phyloP scores from a whole-genome alignment of 1,140 invertebrate species.

The Anoplolepis gracilipes region DNA sequence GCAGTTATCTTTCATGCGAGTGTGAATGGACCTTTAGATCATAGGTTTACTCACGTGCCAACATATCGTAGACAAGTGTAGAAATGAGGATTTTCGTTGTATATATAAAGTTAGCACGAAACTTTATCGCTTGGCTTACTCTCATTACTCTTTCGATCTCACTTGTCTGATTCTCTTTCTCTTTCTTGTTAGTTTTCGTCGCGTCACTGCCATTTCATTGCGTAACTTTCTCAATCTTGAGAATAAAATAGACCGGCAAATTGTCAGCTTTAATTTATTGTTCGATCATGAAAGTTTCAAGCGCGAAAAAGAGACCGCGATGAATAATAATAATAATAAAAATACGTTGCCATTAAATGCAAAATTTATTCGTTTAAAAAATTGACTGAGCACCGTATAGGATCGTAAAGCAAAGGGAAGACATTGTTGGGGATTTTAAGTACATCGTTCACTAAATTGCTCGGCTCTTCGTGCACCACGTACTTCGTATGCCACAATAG shows the following conservation, averaged over 20 bases:
- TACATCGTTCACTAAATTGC: conserved; percentile 60
- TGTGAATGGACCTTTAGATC: conserved; percentile 58
- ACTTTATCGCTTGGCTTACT: conserved; percentile 47
- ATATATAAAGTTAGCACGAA: conserved; percentile 47
- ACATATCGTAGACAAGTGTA: conserved; percentile 37
- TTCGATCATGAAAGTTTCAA: background rate
- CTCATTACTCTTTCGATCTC: conserved; percentile 24
- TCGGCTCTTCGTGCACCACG: conserved; percentile 32
- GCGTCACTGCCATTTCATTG: background rate
- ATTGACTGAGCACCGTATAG: conserved; percentile 42
- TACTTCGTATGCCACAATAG: conserved; percentile 23
- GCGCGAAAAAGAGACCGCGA: background rate
- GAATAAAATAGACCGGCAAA: conserved; percentile 18
- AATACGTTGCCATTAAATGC: conserved; percentile 42
- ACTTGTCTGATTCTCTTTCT: background rate
- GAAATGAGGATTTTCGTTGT: conserved; percentile 55
- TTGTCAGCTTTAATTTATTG: conserved; percentile 40
- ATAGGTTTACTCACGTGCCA: conserved; percentile 37
- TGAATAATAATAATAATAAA: too few species aligned
- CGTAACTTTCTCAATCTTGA: conserved; percentile 7
- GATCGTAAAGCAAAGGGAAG: conserved; percentile 31
- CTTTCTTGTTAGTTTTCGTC: background rate
- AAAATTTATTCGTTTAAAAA: conserved; percentile 56
- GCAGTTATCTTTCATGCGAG: background rate
- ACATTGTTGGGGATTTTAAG: conserved; percentile 57